A percentile compares a stretch with the other conserved stretches of the same genome.
These are phyloP conservation scores for Drosophila mayri DNA, from an alignment of 1,140 invertebrate genomes.

Conservation along the genomic window DNA sequence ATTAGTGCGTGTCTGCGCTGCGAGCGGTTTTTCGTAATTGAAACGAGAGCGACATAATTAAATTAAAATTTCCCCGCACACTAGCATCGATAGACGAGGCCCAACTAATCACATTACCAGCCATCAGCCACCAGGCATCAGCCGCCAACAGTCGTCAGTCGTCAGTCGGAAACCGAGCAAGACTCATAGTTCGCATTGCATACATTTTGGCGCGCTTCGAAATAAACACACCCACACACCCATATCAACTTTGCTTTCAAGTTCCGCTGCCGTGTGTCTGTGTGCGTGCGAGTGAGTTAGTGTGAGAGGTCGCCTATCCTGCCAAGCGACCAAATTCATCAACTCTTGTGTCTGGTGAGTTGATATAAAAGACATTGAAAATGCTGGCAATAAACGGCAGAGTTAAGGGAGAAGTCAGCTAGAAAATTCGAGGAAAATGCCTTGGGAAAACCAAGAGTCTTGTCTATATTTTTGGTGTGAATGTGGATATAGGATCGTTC, in stretches of 20 bases:
- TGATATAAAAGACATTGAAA: constrained; percentile 44
- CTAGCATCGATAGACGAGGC: constrained; percentile 59
- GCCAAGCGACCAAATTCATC: constrained; percentile 47
- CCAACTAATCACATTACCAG: constrained; percentile 79
- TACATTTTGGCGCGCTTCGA: constrained; percentile 71
- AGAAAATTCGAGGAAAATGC: constrained; percentile 17
- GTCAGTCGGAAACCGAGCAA: constrained; percentile 55
- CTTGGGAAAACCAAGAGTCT: not conserved
- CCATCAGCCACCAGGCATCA: constrained; percentile 48
- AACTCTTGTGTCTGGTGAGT: constrained; percentile 73
- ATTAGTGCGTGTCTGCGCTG: constrained; percentile 75
- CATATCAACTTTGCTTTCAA: constrained; percentile 3
- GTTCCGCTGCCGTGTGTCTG: constrained; percentile 4
- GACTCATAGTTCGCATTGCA: constrained; percentile 60
- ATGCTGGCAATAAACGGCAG: constrained; percentile 13
- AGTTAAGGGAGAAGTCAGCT: not conserved
- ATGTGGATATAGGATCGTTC: constrained; percentile 9
- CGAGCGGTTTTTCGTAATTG: constrained; percentile 71
- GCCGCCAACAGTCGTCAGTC: not conserved
- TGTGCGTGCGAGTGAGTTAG: constrained; percentile 8
- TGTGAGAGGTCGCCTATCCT: constrained; percentile 15
- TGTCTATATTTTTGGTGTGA: constrained; percentile 12
- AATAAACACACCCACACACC: constrained; percentile 32
- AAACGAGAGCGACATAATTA: constrained; percentile 73
- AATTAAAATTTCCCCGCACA: constrained; percentile 76